Evolutionary conservation across 1,140 invertebrate species (phyloP).

Genomic region (Drosophila tsacasi): DNA sequence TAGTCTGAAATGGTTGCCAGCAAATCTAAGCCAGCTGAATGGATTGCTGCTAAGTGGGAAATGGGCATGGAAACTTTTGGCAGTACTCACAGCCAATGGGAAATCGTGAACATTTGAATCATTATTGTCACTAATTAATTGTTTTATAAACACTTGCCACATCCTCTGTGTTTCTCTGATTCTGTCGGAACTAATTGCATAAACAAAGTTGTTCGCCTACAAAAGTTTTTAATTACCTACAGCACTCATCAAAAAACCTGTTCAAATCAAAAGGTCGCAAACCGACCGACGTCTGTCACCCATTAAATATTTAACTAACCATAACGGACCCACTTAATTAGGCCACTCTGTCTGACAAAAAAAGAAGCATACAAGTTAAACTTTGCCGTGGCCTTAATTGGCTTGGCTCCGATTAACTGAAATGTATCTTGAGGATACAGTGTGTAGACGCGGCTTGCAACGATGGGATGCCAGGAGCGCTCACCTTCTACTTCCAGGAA

Average conservation of each 20-base stretch:
- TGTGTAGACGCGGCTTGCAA: constrained; percentile 2
- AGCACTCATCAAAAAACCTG: neutral
- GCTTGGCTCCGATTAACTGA: constrained; percentile 72
- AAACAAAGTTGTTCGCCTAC: neutral
- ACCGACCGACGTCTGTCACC: constrained; percentile 4
- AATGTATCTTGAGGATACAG: constrained; percentile 66
- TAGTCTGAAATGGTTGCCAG: constrained; percentile 10
- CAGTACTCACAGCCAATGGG: neutral
- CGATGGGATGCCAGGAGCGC: neutral
- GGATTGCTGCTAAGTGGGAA: constrained; percentile 3
- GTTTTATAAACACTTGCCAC: neutral
- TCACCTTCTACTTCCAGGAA: constrained; percentile 11
- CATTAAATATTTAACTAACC: constrained; percentile 17
- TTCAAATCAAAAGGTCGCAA: constrained; percentile 4
- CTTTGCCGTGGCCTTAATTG: constrained; percentile 68
- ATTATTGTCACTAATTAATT: neutral
- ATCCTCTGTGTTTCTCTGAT: neutral
- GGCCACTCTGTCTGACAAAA: neutral
- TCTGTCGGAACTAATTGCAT: neutral
- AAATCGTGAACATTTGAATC: neutral
- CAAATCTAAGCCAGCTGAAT: constrained; percentile 17
- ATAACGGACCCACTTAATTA: constrained; percentile 12
- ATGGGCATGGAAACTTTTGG: neutral
- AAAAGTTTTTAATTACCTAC: constrained; percentile 3
- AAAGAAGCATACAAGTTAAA: constrained; percentile 41